Evolutionary conservation across 2,888 invertebrate species (phyloP), one percentile per base, ranked within the genome.

Genomic region (Eilema depressum): DNA sequence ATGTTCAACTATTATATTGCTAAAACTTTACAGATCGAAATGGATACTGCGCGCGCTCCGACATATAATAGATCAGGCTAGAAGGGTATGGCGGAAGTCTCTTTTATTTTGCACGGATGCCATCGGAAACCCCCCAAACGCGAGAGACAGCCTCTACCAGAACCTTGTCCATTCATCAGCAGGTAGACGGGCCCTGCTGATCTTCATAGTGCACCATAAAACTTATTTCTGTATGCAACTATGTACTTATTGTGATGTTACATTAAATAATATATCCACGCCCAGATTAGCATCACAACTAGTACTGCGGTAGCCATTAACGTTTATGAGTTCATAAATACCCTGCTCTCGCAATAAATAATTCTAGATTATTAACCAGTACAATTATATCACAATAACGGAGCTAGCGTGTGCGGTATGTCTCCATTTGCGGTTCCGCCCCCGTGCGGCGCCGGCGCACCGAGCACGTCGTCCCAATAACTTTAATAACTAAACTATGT

Each of bases 341-440:
- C 26, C 20, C 53, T 65, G 33, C 20, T 30, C 47, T 30, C 14
- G 65, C 65, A 69, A 69, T 61, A 69, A 69, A 65, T 69, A 65
- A 65, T 69, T 23, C 25, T 62, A 62, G 56, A 61, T 65, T 66
- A 70, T 66, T 70, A 70, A 56, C 62, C 17, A 53, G 56, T 57
- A 63, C 70, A 66, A 70, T 72, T 69, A 66, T 73, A 73, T 73
- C 66, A 41, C 66, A 75, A 78, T 81, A 71, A 53, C 63, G n/a
- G n/a, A n/a, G n/a, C 11, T 47, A 71, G 71, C 67, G 70, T 68
- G 75, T 63, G 33, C 62, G 33, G 69, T 75, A 75, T 77, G 84
- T 76, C 80, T 86, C 79, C 80, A 84, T 86, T 81, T 78, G 79
- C 75, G 70, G 70, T 17, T 25, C 59, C 76, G 76, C 76, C 84